These are phyloP conservation scores for Tachina grossa DNA, from an alignment of 2,888 invertebrate species.

Conservation along the genomic window DNA sequence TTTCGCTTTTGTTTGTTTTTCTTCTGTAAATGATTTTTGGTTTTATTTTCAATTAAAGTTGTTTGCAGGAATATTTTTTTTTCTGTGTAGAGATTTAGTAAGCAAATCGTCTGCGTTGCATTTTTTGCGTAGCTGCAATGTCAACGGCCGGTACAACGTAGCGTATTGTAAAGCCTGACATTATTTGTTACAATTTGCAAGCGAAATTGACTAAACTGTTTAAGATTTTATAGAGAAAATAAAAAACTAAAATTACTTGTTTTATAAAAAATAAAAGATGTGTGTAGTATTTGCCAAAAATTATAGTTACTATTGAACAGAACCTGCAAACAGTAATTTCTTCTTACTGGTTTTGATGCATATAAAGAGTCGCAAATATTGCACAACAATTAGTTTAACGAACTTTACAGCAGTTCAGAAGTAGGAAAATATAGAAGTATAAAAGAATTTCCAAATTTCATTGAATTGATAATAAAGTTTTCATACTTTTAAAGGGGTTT, in stretches of 20 bases:
- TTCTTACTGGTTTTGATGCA: neutral
- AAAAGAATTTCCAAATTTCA: neutral
- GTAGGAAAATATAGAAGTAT: neutral
- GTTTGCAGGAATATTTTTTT: too few species aligned
- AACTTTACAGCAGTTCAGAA: too few species aligned
- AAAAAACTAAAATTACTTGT: constrained; percentile 11
- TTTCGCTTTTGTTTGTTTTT: too few species aligned
- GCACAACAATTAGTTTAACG: neutral
- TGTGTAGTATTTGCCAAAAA: constrained; percentile 43
- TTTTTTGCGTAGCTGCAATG: too few species aligned
- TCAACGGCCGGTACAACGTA: too few species aligned
- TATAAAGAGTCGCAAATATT: neutral
- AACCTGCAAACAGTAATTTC: neutral
- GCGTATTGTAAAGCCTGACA: too few species aligned
- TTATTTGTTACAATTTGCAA: constrained; percentile 13
- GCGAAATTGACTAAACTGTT: neutral
- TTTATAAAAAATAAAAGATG: constrained; percentile 3
- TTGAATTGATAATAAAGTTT: neutral
- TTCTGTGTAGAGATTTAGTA: too few species aligned
- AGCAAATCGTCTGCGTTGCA: too few species aligned
- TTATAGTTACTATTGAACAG: constrained; percentile 3
- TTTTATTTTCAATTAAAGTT: too few species aligned
- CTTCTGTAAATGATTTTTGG: too few species aligned
- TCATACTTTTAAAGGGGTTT: neutral
- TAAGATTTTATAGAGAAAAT: neutral